Evolutionary conservation across 2,888 invertebrate genomes (phyloP).

Genomic region (Tetropium fuscum): DNA sequence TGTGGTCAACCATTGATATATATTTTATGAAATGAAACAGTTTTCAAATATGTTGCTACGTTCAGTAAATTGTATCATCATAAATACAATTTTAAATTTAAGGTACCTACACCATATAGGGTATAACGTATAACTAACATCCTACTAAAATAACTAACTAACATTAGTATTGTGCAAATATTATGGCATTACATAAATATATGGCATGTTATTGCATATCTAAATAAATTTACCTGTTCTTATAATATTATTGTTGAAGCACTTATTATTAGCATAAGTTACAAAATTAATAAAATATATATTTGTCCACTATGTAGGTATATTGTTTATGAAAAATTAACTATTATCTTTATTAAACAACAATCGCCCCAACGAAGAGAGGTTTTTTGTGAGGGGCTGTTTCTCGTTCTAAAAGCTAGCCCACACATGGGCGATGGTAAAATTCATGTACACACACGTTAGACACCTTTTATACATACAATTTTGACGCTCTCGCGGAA

Average conservation of each 20-base stretch:
- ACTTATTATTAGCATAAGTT: slow-evolving; percentile 18
- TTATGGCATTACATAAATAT: no score
- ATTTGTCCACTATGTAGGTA: slow-evolving; percentile 11
- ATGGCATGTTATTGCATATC: background rate
- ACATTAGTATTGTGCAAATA: no score
- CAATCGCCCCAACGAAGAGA: slow-evolving; percentile 97
- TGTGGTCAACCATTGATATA: no score
- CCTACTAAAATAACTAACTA: no score
- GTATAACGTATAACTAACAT: no score
- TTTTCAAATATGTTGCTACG: no score
- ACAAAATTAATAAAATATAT: slow-evolving; percentile 24
- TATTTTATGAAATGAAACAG: no score
- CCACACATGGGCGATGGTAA: slow-evolving; percentile 88
- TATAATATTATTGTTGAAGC: slow-evolving; percentile 5
- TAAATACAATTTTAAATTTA: no score
- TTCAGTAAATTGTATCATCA: no score
- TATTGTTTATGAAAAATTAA: slow-evolving; percentile 41
- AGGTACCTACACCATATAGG: no score
- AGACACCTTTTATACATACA: slow-evolving; percentile 51
- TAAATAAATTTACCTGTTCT: slow-evolving; percentile 15
- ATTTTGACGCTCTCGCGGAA: slow-evolving; percentile 57
- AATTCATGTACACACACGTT: slow-evolving; percentile 57
- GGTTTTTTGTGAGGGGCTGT: slow-evolving; percentile 97
- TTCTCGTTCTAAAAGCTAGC: slow-evolving; percentile 95
- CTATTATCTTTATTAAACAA: slow-evolving; percentile 67